phyloP scores from a whole-genome alignment of 2,113 vertebrate species.

The Eira barbara region DNA sequence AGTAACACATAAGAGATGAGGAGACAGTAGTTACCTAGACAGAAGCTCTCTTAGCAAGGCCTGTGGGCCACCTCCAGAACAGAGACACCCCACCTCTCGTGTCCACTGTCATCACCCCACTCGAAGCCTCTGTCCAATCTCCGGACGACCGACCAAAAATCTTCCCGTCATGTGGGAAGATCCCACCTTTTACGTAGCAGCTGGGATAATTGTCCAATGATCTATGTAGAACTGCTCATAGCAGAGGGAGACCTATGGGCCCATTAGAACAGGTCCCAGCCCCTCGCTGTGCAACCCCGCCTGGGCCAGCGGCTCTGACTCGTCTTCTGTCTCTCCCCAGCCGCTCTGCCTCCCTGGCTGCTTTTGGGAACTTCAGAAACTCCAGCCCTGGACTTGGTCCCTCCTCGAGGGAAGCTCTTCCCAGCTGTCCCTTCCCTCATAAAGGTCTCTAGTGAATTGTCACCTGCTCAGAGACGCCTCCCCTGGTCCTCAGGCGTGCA shows the following conservation, averaged over 20 bases:
- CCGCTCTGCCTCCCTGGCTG: background rate
- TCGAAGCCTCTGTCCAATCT: background rate
- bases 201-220: accelerated
- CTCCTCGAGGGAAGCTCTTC: background rate
- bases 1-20: accelerated
- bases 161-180: too few species aligned
- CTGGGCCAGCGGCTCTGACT: background rate
- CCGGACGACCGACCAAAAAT: background rate
- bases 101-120: background rate
- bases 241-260: accelerated
- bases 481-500: accelerated
- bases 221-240: background rate
- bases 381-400: accelerated
- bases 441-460: background rate
- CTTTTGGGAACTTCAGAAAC: background rate
- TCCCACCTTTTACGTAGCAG: background rate
- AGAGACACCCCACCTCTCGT: accelerated
- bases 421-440: background rate
- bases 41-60: background rate
- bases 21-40: accelerated
- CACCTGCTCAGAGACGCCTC: background rate
- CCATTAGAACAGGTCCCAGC: too few species aligned
- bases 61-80: accelerated
- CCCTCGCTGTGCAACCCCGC: background rate
- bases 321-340: too few species aligned